Evolutionary conservation across 2,888 invertebrate species (phyloP), one percentile per base, ranked within the genome.

Genomic region (Limnephilus rhombicus): DNA sequence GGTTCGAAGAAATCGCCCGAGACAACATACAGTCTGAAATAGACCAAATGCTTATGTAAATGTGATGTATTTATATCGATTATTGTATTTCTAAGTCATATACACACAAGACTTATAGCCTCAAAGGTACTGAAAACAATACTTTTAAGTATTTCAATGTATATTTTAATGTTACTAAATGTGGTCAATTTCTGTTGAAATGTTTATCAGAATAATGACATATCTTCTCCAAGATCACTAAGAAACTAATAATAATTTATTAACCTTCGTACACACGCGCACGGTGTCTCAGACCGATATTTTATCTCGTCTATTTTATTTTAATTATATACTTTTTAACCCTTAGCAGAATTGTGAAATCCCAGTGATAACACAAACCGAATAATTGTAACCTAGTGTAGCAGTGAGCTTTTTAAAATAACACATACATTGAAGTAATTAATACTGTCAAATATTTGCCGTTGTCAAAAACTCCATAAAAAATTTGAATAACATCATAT

Each of bases 21-120:
- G 92, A 93, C 83, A 93, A 93, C 82, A 93, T 93, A 83, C 92
- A 93, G 86, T 82, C 90, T 34, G 93, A 93, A 93, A 93, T 93
- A 31, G 88, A 92, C 29, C 91, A 93, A 90, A 85, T 92, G 85
- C 90, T 90, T 83, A 45, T 81, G 34, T 83, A 91, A 91, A 82
- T 85, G 86, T 91, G 80, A 85, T 81, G 81, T 88, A 81, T 45
- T 91, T 45, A 68, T 68, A 68, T 11, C 18, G 41, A 53, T 45
- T 80, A 81, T n/a, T 83, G 80, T 82, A 83, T 83, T 85, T 90
- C 53, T 90, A 83, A 83, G 83, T 83, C 83, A 90, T 83, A 90
- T 83, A 89, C 80, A 80, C 24, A 80, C 41, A 90, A 90, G 90
- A 90, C 90, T 90, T 90, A 24, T 90, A 90, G 34, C 82, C 90